Base-by-base conservation (phyloP, 30 jellyfish, hydroid and myxozoan genomes). In the Mastigias papua region DNA sequence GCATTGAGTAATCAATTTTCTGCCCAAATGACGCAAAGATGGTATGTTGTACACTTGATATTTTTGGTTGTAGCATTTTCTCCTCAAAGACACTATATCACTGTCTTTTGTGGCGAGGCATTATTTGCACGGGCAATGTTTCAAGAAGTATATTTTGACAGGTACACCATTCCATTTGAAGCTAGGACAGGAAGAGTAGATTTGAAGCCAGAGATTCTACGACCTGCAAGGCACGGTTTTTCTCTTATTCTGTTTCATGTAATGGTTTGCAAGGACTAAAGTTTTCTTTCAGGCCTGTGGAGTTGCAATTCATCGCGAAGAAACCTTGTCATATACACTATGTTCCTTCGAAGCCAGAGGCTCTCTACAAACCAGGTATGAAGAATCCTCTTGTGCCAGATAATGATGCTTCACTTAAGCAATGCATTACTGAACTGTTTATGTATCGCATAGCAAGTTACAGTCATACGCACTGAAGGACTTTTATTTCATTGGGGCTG, bases 1-100 rank as follows among this genome's bases (percentile, higher is more conserved):
- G 97, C 98, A 6, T 22, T 82, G 10, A 76, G 96, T 77, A 79
- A 37, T 31, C 78, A 78, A 4, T 79, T 84, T 23, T 33, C 86
- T 1, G 63, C 92, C 20, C 97, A 92, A 73, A 46, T 80, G 48
- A 68, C 62, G 62, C 92, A 80, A 22, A 73, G 95, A 68, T 92
- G 98, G 98, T 92, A 60, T 25, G 93, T 37, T 48, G 60, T 5
- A 25, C 42, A 34, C 9, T 4, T 73, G 23, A 30, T 34, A 25
- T 30, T 48, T 37, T 33, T 30, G 6, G n/a, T 57, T 19, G 37
- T 48, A 61, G 8, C 8, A 16, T 2, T 1, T 26, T 48, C 28
- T 25, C 49, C 11, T 37, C 54, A 37, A 37, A 37, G 11, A 37
- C 54, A 3, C 6, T 11, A 3, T 37, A 37, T 37, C 54, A 37